phyloP scores from a whole-genome alignment of 2,797 vertebrate species.

The Galaxias olidus region DNA sequence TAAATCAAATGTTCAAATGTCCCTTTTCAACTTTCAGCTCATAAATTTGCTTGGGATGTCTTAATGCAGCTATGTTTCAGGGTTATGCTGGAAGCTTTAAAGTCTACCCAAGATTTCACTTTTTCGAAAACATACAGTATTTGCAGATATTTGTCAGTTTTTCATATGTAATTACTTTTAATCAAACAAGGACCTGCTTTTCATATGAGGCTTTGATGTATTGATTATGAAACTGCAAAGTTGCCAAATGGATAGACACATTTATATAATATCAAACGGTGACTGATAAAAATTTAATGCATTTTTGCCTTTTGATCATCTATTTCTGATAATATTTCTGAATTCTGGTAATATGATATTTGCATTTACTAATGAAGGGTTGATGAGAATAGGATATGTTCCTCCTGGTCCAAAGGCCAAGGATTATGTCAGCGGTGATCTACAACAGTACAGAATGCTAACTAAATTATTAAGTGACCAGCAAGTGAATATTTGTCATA shows the following conservation, averaged over 20 bases:
- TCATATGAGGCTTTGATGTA: background rate
- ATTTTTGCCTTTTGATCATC: no score
- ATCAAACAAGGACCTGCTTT: no score
- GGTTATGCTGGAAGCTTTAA: slow-evolving; percentile 11
- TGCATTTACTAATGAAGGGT: background rate
- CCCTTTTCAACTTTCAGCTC: no score
- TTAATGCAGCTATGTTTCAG: no score
- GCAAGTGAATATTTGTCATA: no score
- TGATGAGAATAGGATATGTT: background rate
- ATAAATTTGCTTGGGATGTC: no score
- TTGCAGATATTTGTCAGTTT: slow-evolving; percentile 5
- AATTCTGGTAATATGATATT: background rate
- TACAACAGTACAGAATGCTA: no score
- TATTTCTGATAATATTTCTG: background rate
- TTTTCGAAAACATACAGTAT: slow-evolving; percentile 24
- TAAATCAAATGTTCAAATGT: no score
- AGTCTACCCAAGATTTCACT: slow-evolving; percentile 6
- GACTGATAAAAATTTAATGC: background rate
- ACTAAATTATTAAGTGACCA: no score
- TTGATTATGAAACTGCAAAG: background rate
- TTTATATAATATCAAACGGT: background rate
- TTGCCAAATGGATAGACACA: background rate
- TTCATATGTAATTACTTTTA: slow-evolving; percentile 3
- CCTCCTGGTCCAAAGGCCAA: background rate
- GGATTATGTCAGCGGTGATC: no score